phyloP scores from a whole-genome alignment of 2,888 invertebrate species.

The Hartigia nigra region DNA sequence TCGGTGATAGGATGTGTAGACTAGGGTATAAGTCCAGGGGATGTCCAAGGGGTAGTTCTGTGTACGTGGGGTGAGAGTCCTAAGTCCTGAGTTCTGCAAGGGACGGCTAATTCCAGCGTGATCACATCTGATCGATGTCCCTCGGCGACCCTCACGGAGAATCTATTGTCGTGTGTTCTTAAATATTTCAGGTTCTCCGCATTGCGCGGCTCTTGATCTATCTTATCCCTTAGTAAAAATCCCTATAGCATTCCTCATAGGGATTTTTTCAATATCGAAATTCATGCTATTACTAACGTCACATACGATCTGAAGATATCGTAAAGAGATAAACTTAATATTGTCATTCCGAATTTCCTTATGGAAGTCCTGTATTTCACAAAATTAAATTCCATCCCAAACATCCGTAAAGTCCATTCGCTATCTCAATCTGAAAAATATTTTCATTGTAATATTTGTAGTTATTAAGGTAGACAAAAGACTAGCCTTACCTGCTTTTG shows the following conservation, averaged over 20 bases:
- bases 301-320: too few relatives aligned
- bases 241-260: not conserved
- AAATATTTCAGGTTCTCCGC: not conserved
- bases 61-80: slow-evolving; percentile 30
- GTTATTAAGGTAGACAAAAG: not conserved
- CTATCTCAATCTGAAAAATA: not conserved
- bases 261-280: not conserved
- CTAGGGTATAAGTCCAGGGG: slow-evolving; percentile 3
- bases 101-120: slow-evolving; percentile 64
- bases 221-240: not conserved
- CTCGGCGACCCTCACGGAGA: slow-evolving; percentile 40
- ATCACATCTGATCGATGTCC: slow-evolving; percentile 65
- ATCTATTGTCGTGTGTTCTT: slow-evolving; percentile 38
- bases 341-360: not conserved
- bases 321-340: not conserved
- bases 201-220: not conserved
- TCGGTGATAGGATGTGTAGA: slow-evolving; percentile 13
- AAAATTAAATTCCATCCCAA: too few relatives aligned
- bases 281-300: not conserved
- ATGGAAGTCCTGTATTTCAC: too few relatives aligned
- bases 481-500: not conserved
- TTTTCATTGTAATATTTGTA: not conserved
- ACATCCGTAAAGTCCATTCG: not conserved
- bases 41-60: not conserved
- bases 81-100: slow-evolving; percentile 54